A percentile compares a stretch with the other conserved stretches of the same genome.
These are phyloP conservation scores for Orius laevigatus DNA, from an alignment of 1,140 invertebrate genomes.

Conservation along the genomic window DNA sequence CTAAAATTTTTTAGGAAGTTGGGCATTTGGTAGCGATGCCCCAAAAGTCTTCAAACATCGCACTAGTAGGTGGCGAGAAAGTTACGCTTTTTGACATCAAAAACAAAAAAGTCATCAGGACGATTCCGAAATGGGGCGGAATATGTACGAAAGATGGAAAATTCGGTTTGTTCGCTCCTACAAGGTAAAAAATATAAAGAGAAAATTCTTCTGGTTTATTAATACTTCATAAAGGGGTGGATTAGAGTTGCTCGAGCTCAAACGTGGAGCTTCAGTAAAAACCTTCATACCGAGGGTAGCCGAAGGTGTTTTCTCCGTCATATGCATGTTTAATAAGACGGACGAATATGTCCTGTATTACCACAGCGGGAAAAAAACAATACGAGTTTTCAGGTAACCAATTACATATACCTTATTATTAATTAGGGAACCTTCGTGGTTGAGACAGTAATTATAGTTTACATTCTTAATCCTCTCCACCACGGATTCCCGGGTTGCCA, in stretches of 20 bases:
- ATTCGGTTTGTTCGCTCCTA: constrained; percentile 81
- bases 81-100: constrained; percentile 72
- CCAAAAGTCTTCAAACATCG: constrained; percentile 65
- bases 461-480: no score
- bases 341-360: constrained; percentile 95
- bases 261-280: constrained; percentile 62
- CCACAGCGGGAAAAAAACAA: constrained; percentile 82
- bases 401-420: no score
- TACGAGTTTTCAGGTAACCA: constrained; percentile 66
- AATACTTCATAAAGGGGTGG: constrained; percentile 50
- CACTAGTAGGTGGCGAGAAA: constrained; percentile 78
- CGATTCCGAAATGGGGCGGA: constrained; percentile 66
- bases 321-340: constrained; percentile 83
- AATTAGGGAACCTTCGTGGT: no score
- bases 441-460: no score
- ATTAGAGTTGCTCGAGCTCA: constrained; percentile 73
- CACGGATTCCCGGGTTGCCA: no score
- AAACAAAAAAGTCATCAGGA: constrained; percentile 57
- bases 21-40: constrained; percentile 55
- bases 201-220: not conserved
- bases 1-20: constrained; percentile 36
- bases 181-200: constrained; percentile 32
- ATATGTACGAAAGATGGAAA: constrained; percentile 74
- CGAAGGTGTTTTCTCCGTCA: constrained; percentile 92
- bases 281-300: constrained; percentile 83